Percentiles rank a stretch among this genome's conserved stretches.
Conservation (phyloP, 1,140 invertebrate genomes). For the Prorops nasuta region DNA sequence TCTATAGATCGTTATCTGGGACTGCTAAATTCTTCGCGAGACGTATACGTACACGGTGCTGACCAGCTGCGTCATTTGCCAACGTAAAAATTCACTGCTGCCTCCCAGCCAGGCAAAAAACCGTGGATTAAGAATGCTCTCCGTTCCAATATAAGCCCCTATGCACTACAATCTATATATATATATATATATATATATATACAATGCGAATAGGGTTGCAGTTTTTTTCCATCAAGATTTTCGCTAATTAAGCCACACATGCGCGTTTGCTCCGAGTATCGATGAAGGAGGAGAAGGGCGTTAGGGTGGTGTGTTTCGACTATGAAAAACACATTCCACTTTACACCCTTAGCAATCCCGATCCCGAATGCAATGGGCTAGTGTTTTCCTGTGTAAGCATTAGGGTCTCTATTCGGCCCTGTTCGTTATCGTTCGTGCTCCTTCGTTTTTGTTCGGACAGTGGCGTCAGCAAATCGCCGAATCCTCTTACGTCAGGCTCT, state of each 20-base stretch:
- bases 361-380: conserved; percentile 19
- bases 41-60: neutral
- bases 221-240: conserved; percentile 9
- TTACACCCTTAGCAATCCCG: conserved; percentile 14
- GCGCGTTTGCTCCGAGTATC: too few species aligned
- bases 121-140: too few species aligned
- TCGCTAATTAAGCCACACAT: conserved; percentile 1
- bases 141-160: too few species aligned
- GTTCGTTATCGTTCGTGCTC: neutral
- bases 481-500: neutral
- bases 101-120: too few species aligned
- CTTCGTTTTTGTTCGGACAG: neutral
- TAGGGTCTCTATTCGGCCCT: conserved; percentile 3
- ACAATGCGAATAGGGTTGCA: conserved; percentile 14
- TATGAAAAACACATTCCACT: conserved; percentile 2
- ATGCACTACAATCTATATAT: neutral
- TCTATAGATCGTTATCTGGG: conserved; percentile 31
- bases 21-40: conserved; percentile 12
- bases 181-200: conserved; percentile 9
- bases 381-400: conserved; percentile 22
- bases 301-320: too few species aligned
- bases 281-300: too few species aligned
- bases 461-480: neutral
- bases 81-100: too few species aligned
- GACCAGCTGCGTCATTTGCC: too few species aligned